Evolutionary conservation across 2,113 vertebrate genomes (phyloP), one percentile per base, ranked within the genome.

Genomic region (Gallinago paraguaiae): DNA sequence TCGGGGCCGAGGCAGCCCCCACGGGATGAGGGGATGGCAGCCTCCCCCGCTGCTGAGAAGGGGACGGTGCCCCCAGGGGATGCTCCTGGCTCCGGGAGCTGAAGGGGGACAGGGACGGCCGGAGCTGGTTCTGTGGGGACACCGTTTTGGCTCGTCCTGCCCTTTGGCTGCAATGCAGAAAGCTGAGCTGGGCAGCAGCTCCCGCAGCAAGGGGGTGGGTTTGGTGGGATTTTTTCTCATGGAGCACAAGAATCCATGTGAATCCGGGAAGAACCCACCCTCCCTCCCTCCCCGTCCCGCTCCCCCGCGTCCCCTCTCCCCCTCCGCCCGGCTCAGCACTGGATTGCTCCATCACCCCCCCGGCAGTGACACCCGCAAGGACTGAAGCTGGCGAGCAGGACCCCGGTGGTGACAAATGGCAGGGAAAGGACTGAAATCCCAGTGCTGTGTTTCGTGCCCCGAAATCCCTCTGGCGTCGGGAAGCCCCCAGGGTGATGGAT

Each of bases 321-420:
- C 27, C 31, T 39, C 82, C 24, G 13, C 31, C 13, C 12, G 6
- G 90, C 95, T 93, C 87, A 68, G 96, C 92, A 57, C 95, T 85
- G 57, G 93, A 92, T 87, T 96, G 93, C 87, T 97, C 94, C 91
- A 90, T 85, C 64, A 87, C 10, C 80, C 90, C 96, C 86, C 80
- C 80, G 77, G 84, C 96, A 96, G 92, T 6, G 86, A 75, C 89
- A 39, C 83, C 92, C 23, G 43, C 92, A 92, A 48, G 80, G 88
- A 56, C 30, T 93, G 78, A 59, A 53, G 95, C 88, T 60, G 87
- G 91, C n/a, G 84, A 92, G 81, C 30, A 53, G 5, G 54, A 88
- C 88, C 67, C 80, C 2, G 7, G 91, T 90, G 89, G 92, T 88
- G 92, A 97, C 88, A 91, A 97, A 96, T 80, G 79, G 91, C 84